phyloP scores from a whole-genome alignment of 1,140 invertebrate species.

The Phenacoccus solenopsis region DNA sequence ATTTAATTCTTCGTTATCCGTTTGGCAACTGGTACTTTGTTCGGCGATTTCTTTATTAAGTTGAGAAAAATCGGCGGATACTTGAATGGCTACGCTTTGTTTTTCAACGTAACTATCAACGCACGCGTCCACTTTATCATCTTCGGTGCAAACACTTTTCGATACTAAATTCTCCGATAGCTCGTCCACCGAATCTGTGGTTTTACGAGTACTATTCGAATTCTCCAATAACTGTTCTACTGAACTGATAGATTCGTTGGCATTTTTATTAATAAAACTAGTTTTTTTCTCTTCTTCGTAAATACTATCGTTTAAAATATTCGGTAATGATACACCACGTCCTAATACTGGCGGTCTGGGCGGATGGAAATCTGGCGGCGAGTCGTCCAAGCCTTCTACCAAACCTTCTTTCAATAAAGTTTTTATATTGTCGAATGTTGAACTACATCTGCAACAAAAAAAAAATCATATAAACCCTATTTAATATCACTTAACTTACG shows the following conservation, averaged over 20 bases:
- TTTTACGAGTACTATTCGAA: not conserved
- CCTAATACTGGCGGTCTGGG: slow-evolving; percentile 46
- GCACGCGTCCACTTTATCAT: not conserved
- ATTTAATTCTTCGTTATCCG: slow-evolving; percentile 17
- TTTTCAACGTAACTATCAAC: slow-evolving; percentile 15
- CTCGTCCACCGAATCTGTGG: not conserved
- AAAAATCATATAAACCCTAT: no score
- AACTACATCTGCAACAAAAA: slow-evolving; percentile 43
- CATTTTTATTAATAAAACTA: no score
- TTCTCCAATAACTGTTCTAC: slow-evolving; percentile 24
- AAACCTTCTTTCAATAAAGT: slow-evolving; percentile 54
- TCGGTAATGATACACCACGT: slow-evolving; percentile 50
- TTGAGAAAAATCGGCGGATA: slow-evolving; percentile 20
- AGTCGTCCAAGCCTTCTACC: slow-evolving; percentile 40
- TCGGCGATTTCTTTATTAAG: slow-evolving; percentile 17
- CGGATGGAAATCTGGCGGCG: slow-evolving; percentile 38
- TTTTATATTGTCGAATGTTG: slow-evolving; percentile 65
- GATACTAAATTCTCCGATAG: not conserved
- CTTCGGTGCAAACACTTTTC: not conserved
- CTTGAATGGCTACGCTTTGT: slow-evolving; percentile 22
- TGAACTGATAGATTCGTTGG: slow-evolving; percentile 21
- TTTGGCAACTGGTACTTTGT: slow-evolving; percentile 20
- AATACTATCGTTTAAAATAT: slow-evolving; percentile 24
- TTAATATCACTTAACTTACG: no score
- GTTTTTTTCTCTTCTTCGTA: slow-evolving; percentile 11